These are phyloP conservation scores for Microchirus variegatus DNA, from an alignment of 2,797 vertebrate genomes.

Conservation along the genomic window DNA sequence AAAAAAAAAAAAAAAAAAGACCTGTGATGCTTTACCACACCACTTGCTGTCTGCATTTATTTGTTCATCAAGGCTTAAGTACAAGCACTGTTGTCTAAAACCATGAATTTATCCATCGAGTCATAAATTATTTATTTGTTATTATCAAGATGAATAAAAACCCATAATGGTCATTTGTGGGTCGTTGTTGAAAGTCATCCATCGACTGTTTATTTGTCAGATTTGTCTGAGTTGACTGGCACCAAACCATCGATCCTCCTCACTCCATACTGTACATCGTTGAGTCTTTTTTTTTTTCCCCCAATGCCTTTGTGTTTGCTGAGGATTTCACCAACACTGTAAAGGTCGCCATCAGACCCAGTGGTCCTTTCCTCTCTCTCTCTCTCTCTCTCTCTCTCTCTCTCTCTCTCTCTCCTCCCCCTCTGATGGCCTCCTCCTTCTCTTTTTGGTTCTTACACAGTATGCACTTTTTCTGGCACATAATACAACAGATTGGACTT, in stretches of 20 bases:
- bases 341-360: constrained; percentile 63
- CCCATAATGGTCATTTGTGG: constrained; percentile 56
- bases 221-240: constrained; percentile 34
- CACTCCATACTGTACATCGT: constrained; percentile 46
- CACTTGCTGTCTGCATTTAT: constrained; percentile 76
- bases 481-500: constrained; percentile 74
- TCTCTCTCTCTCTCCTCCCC: constrained; percentile 39
- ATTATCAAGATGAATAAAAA: constrained; percentile 67
- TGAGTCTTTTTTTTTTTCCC: constrained; percentile 49
- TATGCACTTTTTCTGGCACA: constrained; percentile 80
- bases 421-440: constrained; percentile 59
- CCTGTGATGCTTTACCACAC: constrained; percentile 77
- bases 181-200: constrained; percentile 47
- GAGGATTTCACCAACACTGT: constrained; percentile 70
- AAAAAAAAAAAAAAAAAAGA: constrained; percentile 52
- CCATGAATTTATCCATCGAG: constrained; percentile 65
- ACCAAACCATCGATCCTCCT: constrained; percentile 33
- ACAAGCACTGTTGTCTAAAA: constrained; percentile 75
- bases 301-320: constrained; percentile 60
- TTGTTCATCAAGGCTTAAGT: constrained; percentile 74
- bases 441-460: constrained; percentile 67
- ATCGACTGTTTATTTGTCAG: constrained; percentile 34
- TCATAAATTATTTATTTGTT: constrained; percentile 75
- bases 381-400: too few species aligned
- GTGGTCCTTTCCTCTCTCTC: constrained; percentile 20